These are phyloP conservation scores for Patella caerulea DNA, from an alignment of 2,888 invertebrate species.

Conservation along the genomic window DNA sequence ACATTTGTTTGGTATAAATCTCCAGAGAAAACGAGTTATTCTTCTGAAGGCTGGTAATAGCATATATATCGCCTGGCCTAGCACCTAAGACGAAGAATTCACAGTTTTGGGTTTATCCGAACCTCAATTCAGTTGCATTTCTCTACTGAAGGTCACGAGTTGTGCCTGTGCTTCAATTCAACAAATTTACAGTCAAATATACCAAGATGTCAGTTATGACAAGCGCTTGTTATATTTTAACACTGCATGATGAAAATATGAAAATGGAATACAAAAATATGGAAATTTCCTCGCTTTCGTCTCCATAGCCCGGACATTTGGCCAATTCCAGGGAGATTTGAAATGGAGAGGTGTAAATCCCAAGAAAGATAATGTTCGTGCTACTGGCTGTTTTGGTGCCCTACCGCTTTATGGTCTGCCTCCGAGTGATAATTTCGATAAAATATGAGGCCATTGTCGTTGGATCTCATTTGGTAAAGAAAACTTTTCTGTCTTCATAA, in stretches of 20 bases:
- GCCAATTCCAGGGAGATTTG: neutral
- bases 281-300: constrained; percentile 29
- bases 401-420: constrained; percentile 9
- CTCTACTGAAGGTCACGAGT: neutral
- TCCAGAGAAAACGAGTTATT: neutral
- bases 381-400: constrained; percentile 3
- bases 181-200: neutral
- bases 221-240: constrained; percentile 18
- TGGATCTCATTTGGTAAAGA: neutral
- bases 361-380: constrained; percentile 9
- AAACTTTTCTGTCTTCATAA: constrained; percentile 1
- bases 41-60: neutral
- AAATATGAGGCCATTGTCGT: neutral
- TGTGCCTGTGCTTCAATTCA: neutral
- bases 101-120: neutral
- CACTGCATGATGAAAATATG: constrained; percentile 35
- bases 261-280: constrained; percentile 29
- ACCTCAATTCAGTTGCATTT: constrained; percentile 10
- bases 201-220: neutral
- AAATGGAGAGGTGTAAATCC: constrained; percentile 1
- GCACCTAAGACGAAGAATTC: neutral
- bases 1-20: neutral
- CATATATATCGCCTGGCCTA: neutral
- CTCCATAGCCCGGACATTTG: neutral
- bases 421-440: constrained; percentile 9